Conservation (phyloP, 2,888 invertebrate genomes). For the Hyposoter didymator region DNA sequence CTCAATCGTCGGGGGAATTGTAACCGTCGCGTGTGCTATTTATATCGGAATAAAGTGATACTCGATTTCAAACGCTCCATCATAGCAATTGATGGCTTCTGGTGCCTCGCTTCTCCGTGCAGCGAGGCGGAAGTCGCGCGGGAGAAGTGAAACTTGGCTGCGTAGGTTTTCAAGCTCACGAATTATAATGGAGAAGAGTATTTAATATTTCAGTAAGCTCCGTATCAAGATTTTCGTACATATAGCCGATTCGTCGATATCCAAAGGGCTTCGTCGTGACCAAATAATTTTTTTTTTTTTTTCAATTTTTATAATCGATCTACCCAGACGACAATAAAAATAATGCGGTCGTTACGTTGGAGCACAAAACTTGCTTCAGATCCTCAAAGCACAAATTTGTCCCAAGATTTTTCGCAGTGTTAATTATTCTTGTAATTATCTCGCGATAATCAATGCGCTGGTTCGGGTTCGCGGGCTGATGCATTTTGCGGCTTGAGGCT, state of each 20-base stretch:
- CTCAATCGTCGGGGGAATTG: constrained; percentile 40
- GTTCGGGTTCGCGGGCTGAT: not conserved
- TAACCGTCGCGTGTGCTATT: constrained; percentile 38
- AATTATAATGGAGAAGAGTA: not conserved
- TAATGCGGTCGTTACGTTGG: not conserved
- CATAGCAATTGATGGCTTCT: constrained; percentile 35
- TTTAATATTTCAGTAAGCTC: not conserved
- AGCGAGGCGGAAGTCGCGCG: constrained; percentile 37
- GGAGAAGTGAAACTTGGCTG: constrained; percentile 38
- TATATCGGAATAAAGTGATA: constrained; percentile 30
- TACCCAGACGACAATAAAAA: not conserved
- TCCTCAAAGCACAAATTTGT: constrained; percentile 24
- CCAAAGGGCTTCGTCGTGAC: too few relatives aligned
- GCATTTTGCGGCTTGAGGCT: constrained; percentile 39
- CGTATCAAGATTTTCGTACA: not conserved
- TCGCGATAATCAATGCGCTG: constrained; percentile 62
- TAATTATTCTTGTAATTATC: constrained; percentile 66
- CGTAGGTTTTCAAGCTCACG: not conserved
- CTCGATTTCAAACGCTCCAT: constrained; percentile 58
- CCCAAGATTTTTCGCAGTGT: constrained; percentile 48
- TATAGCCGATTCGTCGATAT: too few relatives aligned
- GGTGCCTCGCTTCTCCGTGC: not conserved
- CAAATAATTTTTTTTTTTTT: not conserved
- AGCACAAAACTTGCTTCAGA: not conserved
- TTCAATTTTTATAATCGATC: not conserved